Base-by-base conservation (phyloP, 2,113 vertebrate genomes). In the Oxyura jamaicensis region DNA sequence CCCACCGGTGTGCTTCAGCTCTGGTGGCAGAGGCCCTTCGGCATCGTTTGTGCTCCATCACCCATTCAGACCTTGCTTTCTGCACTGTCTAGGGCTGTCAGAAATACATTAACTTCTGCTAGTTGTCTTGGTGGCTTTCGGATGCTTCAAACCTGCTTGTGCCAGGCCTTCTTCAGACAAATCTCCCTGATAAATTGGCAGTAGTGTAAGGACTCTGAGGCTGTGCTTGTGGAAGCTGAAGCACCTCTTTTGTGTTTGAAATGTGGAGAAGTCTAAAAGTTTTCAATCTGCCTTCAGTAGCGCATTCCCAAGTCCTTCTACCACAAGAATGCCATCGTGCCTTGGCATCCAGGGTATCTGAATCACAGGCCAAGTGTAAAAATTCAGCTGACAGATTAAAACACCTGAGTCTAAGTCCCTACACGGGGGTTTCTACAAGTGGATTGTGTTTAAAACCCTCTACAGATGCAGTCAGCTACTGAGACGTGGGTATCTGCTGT, bases 261-360 rank as follows among this genome's bases (percentile, higher is more conserved):
- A 28, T 16, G 0, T 2, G 23, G 31, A 50, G 22, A 5, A 63
- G 19, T 35, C 31, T 48, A 4, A 10, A 5, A 3, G 2, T 77
- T 60, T 59, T 52, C 59, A 10, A 0, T 48, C 50, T 48, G 6
- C 29, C 26, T 17, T 46, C 67, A 4, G 11, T 4, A 26, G 16
- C 31, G 46, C 17, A 1, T 26, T 60, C 22, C 10, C 0, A 2
- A 62, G 33, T 31, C n/a, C 8, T 2, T 35, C 46, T 23, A 11
- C 9, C 72, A 15, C 65, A 33, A 3, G 25, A 10, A 3, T n/a
- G 25, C 19, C 72, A 50, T 48, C 6, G 0, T 3, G 9, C 25
- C 7, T 29, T 69, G 89, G 18, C 42, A 22, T 50, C 19, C 42
- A 19, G 17, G 28, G 9, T 13, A 1, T 28, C 58, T 50, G 21